Conservation (phyloP, 2,888 invertebrate genomes). For the Papilio demoleus region DNA sequence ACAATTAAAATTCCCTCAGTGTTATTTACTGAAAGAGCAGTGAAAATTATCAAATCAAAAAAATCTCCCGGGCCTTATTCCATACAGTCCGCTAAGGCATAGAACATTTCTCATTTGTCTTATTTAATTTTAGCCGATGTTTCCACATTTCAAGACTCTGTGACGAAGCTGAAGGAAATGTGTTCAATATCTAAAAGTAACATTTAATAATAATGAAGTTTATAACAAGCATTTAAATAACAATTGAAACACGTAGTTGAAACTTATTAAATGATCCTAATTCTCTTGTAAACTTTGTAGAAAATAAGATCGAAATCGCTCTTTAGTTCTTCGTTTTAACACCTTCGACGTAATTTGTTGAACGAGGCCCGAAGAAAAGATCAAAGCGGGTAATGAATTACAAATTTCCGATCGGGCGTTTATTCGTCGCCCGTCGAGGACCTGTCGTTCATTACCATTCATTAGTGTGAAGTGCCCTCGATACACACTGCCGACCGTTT, state of each 20-base stretch:
- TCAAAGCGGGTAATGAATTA: constrained; percentile 51
- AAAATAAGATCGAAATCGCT: constrained; percentile 20
- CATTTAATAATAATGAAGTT: background rate
- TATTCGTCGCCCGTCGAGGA: constrained; percentile 59
- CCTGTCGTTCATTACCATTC: constrained; percentile 58
- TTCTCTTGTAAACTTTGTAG: background rate
- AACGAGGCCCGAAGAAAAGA: constrained; percentile 33
- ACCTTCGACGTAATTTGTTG: constrained; percentile 34
- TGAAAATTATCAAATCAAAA: no score
- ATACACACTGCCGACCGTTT: constrained; percentile 26
- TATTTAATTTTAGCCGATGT: background rate
- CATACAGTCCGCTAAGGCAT: no score
- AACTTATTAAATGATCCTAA: no score
- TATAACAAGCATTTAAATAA: no score
- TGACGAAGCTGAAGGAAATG: background rate
- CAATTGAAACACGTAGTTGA: no score
- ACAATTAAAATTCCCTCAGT: no score
- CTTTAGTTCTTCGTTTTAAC: constrained; percentile 26
- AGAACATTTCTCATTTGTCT: background rate
- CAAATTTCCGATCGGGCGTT: constrained; percentile 58
- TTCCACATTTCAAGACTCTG: background rate
- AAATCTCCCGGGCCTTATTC: no score
- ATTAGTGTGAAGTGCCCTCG: constrained; percentile 45
- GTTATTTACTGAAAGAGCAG: no score
- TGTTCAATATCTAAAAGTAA: background rate